These are phyloP conservation scores for Pterocles gutturalis DNA, from an alignment of 2,113 vertebrate genomes.

Conservation along the genomic window DNA sequence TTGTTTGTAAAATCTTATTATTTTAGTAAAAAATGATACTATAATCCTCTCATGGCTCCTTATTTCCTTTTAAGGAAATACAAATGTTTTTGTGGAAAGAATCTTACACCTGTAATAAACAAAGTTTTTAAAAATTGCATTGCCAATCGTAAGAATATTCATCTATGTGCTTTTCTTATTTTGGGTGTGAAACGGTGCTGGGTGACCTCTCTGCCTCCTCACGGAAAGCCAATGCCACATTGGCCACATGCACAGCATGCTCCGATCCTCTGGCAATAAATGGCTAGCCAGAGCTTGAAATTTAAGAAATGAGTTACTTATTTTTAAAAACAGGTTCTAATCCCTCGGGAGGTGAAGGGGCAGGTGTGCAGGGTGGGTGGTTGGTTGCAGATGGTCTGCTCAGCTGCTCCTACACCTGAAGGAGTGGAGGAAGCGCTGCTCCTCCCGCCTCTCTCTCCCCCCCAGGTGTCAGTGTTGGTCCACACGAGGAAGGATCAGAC, in stretches of 20 bases:
- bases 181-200: background rate
- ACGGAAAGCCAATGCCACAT: rapidly evolving
- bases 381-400: rapidly evolving
- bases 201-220: background rate
- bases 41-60: background rate
- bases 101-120: background rate
- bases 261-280: rapidly evolving
- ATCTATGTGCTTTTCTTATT: background rate
- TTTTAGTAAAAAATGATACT: background rate
- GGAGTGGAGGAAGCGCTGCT: background rate
- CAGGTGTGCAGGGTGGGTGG: rapidly evolving
- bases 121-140: background rate
- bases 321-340: too few relatives aligned
- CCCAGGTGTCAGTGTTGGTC: constrained; percentile 83
- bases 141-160: background rate
- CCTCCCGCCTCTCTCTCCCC: constrained; percentile 70
- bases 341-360: rapidly evolving
- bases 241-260: too few relatives aligned
- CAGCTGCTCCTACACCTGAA: background rate
- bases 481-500: background rate
- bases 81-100: background rate
- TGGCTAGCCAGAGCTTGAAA: rapidly evolving
- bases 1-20: background rate
- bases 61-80: background rate
- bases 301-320: rapidly evolving